Evolutionary conservation across 2,113 vertebrate genomes (phyloP), one percentile per base, ranked within the genome.

Genomic region (Oplegnathus fasciatus): DNA sequence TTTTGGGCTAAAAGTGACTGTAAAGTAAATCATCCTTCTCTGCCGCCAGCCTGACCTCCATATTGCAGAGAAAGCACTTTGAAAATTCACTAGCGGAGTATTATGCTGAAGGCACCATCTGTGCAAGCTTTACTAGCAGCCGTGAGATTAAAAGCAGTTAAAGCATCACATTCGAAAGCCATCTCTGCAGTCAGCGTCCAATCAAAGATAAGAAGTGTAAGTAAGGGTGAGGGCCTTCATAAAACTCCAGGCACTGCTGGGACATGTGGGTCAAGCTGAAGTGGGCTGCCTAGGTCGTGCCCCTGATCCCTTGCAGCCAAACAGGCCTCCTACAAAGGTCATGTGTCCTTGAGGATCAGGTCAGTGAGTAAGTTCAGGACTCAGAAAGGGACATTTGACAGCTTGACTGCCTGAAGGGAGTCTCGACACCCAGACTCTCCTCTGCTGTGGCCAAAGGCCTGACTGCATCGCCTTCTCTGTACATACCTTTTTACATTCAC

Each of bases 21-120:
- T 73, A 88, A 86, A 88, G 92, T 95, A 94, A 94, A 94, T 93
- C 92, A 94, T 93, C 84, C 87, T 61, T 83, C 73, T 81, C 81
- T 84, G 86, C 89, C 34, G 88, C 85, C 81, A 86, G 87, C 79
- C 89, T 93, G 92, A 93, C 93, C 92, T 93, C 91, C 86, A 83
- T 88, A 92, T 77, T 91, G 92, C 93, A 89, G 85, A 89, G 86
- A 90, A 89, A 93, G 92, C 89, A 84, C 84, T 92, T 88, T 89
- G 24, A 88, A 90, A 90, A 91, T 89, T 89, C 91, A 89, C 85
- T 70, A 82, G 68, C 55, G 3, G 89, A 85, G 89, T 90, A 90
- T 92, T 90, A 92, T 78, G 86, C 89, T 60, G 78, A 86, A 89
- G 73, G 80, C 89, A 66, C 92, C 93, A 94, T 94, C 92, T 94